A percentile compares a stretch with the other conserved stretches of the same genome.
Conservation (phyloP, 2,797 vertebrate species). For the Catamblyrhynchus diadema region DNA sequence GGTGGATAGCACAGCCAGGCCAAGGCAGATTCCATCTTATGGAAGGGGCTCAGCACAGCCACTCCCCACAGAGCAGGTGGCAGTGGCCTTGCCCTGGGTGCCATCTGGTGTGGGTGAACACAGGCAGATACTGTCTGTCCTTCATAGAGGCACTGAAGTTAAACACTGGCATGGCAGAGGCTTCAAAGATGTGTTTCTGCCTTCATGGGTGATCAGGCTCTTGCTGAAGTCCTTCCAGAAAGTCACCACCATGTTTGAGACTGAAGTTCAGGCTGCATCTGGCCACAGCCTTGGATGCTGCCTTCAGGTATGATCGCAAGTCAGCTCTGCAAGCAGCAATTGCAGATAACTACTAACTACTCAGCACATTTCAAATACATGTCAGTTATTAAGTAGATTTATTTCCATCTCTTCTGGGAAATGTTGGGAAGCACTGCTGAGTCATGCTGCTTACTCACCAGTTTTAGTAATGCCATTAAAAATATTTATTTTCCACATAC, state of each 20-base stretch:
- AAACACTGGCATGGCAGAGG: not conserved
- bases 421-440: conserved; percentile 50
- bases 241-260: not conserved
- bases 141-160: not conserved
- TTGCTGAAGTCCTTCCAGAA: not conserved
- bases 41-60: rapidly evolving
- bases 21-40: not conserved
- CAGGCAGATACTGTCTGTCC: not conserved
- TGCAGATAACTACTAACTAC: not conserved
- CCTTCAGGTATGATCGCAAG: not conserved
- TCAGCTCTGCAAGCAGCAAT: not conserved
- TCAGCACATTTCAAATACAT: conserved; percentile 24
- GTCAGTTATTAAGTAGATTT: conserved; percentile 36
- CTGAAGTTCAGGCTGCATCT: not conserved
- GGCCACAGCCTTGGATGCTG: not conserved
- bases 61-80: not conserved
- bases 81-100: not conserved
- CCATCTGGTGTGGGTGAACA: not conserved
- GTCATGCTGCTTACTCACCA: not conserved
- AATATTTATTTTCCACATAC: not conserved
- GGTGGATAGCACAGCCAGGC: not conserved
- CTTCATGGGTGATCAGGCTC: not conserved
- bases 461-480: not conserved
- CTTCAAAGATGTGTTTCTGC: not conserved
- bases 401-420: conserved; percentile 42